Base-by-base conservation (phyloP, 2,113 vertebrate genomes). In the Fregetta grallaria region DNA sequence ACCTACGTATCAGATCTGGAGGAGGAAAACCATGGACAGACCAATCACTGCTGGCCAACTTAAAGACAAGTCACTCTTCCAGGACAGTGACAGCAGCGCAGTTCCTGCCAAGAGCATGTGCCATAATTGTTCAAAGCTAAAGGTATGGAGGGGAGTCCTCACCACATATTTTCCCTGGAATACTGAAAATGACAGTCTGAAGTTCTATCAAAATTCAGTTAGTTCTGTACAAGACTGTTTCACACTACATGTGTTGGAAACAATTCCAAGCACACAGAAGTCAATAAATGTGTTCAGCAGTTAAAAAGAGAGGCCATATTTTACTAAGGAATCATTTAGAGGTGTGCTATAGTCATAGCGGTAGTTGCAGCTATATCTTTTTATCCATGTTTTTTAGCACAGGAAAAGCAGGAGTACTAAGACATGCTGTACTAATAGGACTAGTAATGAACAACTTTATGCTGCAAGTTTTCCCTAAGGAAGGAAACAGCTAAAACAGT, bases 81-180 rank as follows among this genome's bases (percentile, higher is more conserved):
- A 78, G 71, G 83, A 92, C 53, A 93, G 32, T 0, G 4, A 63
- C 34, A 56, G 74, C 49, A 94, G 22, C 0, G 1, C 23, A 30
- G 76, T 5, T 74, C 70, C 90, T 73, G 49, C 38, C 71, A 96
- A 76, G 32, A 49, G 20, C 1, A 0, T 88, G 49, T 93, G 62
- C 42, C 67, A 52, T 27, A 82, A 36, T 1, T 87, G 93, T 53
- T 97, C 97, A 61, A 96, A 97, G 61, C 62, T 98, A 50, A 98
- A 98, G 97, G 97, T 98, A 97, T 47, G 82, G 59, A 79, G 15
- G 65, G 23, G 27, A 59, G 7, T 10, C 30, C 16, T 72, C 18
- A 42, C 10, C 12, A 36, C 12, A 0, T 50, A 22, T 42, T 58
- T 89, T 56, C n/a, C 32, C 36, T 79, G 59, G 50, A 94, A 25